Evolutionary conservation across 2,888 invertebrate genomes (phyloP).

Genomic region (Platerodrilus igneus): DNA sequence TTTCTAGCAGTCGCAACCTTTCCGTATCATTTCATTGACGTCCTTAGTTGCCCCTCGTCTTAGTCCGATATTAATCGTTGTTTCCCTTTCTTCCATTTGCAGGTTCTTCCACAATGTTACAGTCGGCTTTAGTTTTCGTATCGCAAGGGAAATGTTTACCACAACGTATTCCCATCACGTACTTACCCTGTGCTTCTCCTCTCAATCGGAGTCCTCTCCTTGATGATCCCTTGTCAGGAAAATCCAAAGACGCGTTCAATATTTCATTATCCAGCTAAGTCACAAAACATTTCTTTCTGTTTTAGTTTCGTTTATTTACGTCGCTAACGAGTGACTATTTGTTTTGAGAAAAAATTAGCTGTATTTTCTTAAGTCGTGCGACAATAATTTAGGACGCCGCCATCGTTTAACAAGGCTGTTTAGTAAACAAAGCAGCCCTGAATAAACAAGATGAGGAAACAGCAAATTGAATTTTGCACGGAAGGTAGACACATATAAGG

Average conservation of each 20-base stretch:
- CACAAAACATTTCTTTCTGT: not conserved
- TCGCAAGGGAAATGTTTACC: conserved; percentile 36
- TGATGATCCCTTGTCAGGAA: conserved; percentile 32
- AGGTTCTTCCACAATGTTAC: conserved; percentile 35
- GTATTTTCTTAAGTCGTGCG: no score
- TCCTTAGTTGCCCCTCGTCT: conserved; percentile 30
- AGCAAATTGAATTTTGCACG: conserved; percentile 29
- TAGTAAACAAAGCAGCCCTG: conserved; percentile 27
- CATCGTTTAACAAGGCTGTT: conserved; percentile 28
- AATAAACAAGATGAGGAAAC: conserved; percentile 29
- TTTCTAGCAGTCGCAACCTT: conserved; percentile 20
- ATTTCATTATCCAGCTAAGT: conserved; percentile 6
- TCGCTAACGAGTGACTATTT: no score
- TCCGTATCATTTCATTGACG: conserved; percentile 32
- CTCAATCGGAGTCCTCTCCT: conserved; percentile 24
- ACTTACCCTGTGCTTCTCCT: conserved; percentile 27
- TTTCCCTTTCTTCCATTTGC: conserved; percentile 34
- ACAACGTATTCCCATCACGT: conserved; percentile 38
- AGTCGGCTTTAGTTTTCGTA: conserved; percentile 31
- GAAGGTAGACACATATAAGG: conserved; percentile 37
- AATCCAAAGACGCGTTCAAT: conserved; percentile 25
- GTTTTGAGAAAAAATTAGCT: no score
- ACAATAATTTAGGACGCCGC: conserved; percentile 20
- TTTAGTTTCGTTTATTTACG: not conserved
- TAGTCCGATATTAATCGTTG: conserved; percentile 36